Conservation (phyloP, 2,113 vertebrate genomes). For the Oenanthe melanoleuca region DNA sequence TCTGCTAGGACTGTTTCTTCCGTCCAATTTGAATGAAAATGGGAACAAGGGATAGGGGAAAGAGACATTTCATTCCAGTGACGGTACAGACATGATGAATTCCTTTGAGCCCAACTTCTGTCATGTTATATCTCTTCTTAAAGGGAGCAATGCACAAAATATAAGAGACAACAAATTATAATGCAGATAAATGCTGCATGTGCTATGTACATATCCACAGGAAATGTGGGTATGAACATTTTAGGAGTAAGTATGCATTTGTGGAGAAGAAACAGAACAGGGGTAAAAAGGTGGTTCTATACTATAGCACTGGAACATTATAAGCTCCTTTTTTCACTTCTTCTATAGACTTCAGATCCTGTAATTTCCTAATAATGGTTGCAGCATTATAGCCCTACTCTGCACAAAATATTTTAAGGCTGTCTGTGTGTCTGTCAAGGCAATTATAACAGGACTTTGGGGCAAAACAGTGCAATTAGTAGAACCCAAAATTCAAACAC, state of each 20-base stretch:
- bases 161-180: not conserved
- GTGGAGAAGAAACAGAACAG: not conserved
- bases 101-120: constrained; percentile 1
- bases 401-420: not conserved
- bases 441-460: not conserved
- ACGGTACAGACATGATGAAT: not conserved
- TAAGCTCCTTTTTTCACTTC: not conserved
- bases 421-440: not conserved
- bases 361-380: not conserved
- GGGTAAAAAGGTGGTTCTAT: not conserved
- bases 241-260: not conserved
- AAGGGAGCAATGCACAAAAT: not conserved
- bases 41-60: constrained; percentile 12
- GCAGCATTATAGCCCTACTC: not conserved
- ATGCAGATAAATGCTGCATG: not conserved
- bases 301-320: not conserved
- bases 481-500: not conserved
- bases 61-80: constrained; percentile 33
- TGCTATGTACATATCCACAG: not conserved
- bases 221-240: not conserved
- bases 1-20: constrained; percentile 54
- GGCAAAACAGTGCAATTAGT: not conserved
- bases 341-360: not conserved
- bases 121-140: constrained; percentile 7
- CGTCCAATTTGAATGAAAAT: constrained; percentile 61